Evolutionary conservation across 2,113 vertebrate species (phyloP).

Genomic region (Corydoras sp.): DNA sequence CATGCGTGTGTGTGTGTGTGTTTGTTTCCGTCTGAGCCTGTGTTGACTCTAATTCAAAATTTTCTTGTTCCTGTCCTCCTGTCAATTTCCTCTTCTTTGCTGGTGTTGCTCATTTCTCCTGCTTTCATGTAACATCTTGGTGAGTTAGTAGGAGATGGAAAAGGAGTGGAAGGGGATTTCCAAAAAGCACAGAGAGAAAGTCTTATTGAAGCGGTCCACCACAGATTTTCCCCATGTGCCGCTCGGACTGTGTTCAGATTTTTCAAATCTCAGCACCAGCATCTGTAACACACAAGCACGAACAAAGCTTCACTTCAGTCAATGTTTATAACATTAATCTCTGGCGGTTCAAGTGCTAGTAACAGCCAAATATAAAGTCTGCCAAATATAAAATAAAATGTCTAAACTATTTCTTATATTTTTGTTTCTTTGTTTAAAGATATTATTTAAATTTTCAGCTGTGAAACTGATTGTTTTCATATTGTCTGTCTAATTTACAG

Average conservation of each 20-base stretch:
- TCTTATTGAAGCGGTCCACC: constrained; percentile 31
- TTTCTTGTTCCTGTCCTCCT: constrained; percentile 39
- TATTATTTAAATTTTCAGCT: too few species aligned
- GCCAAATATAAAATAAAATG: too few species aligned
- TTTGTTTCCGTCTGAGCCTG: constrained; percentile 14
- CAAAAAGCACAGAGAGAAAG: background rate
- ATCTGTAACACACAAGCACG: background rate
- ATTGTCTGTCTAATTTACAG: too few species aligned
- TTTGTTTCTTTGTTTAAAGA: background rate
- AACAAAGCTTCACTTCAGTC: constrained; percentile 16
- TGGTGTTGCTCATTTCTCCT: constrained; percentile 47
- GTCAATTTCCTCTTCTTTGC: constrained; percentile 50
- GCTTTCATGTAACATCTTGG: constrained; percentile 54
- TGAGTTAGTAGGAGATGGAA: constrained; percentile 36
- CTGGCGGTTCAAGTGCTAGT: too few species aligned
- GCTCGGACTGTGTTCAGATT: constrained; percentile 14
- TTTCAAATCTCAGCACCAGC: constrained; percentile 1
- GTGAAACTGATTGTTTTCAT: too few species aligned
- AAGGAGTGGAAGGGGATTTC: constrained; percentile 17
- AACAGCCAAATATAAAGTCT: too few species aligned
- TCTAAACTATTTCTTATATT: background rate
- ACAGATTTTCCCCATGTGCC: constrained; percentile 17
- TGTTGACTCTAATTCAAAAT: constrained; percentile 11
- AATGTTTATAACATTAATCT: background rate
- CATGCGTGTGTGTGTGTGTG: constrained; percentile 46